phyloP scores from a whole-genome alignment of 2,888 invertebrate species.

The Antheraea yamamai region DNA sequence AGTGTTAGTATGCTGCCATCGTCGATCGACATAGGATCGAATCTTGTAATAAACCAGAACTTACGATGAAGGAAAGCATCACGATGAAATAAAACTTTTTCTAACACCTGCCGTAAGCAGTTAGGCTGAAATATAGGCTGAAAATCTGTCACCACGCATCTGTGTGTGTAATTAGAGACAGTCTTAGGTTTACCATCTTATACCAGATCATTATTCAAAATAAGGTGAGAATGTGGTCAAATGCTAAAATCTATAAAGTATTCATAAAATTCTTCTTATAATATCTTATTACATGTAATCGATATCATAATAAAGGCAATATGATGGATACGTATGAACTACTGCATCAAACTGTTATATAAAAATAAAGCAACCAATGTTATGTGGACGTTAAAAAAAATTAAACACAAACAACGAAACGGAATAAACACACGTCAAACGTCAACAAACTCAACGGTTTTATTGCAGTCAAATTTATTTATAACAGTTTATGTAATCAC shows the following conservation, averaged over 20 bases:
- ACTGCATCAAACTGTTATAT: not conserved
- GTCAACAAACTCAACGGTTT: slow-evolving; percentile 16
- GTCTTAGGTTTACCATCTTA: no score
- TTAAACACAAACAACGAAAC: slow-evolving; percentile 1
- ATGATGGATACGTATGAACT: not conserved
- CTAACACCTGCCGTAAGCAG: no score
- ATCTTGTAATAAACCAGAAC: no score
- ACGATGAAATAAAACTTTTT: no score
- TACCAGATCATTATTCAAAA: no score
- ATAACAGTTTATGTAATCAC: slow-evolving; percentile 33
- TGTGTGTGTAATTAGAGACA: no score
- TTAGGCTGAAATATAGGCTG: no score
- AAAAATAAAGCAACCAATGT: not conserved
- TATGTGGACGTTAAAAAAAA: not conserved
- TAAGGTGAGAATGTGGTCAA: no score
- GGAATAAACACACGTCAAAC: slow-evolving; percentile 8
- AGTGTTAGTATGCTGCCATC: no score
- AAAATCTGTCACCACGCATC: no score
- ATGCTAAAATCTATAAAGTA: not conserved
- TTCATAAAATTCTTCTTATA: not conserved
- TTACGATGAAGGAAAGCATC: no score
- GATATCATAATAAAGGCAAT: not conserved
- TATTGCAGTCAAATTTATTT: slow-evolving; percentile 30
- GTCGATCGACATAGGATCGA: no score
- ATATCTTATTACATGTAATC: not conserved